Evolutionary conservation across 2,113 vertebrate genomes (phyloP), one percentile per base, ranked within the genome.

Genomic region (Athene noctua): DNA sequence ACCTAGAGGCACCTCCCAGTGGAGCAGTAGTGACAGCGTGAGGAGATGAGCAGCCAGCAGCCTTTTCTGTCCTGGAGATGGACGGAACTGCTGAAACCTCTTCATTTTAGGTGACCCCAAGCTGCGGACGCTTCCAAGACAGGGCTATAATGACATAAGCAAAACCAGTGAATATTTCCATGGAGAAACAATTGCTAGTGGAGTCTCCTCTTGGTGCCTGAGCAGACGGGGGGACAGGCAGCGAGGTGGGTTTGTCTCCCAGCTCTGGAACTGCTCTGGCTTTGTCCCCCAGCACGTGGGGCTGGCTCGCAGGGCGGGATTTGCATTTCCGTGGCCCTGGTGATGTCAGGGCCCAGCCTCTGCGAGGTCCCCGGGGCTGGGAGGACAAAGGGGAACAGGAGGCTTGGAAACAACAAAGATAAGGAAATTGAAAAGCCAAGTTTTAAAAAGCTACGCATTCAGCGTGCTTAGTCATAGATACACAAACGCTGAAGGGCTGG

Each of bases 301-400:
- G 51, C 65, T 66, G 79, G 27, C 38, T 58, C 10, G 6, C 70
- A 6, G 11, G 36, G 36, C 15, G 11, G 61, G 86, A 88, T 88
- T 88, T 93, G 57, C 58, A 4, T 95, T 96, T 88, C 81, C 68
- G 49, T 88, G 88, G 78, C 23, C 2, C 71, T 88, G 75, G 21
- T 58, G 86, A 91, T 89, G 80, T 93, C 94, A 90, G 63, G 61
- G 66, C 47, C 86, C 57, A 61, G 65, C 36, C 71, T 81, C 74
- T 55, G 67, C 2, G 19, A 71, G 68, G 49, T 67, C 68, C 55
- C 63, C 0, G 34, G 46, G 73, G 83, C 71, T 82, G 57, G 1
- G 18, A 67, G 88, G 93, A 96, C 96, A 97, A 96, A 97, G 63
- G 85, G 52, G 86, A 92, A 44, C 88, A 20, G 87, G 38, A 93